phyloP scores from a whole-genome alignment of 1,140 invertebrate genomes.

The Rhopalosiphum padi region DNA sequence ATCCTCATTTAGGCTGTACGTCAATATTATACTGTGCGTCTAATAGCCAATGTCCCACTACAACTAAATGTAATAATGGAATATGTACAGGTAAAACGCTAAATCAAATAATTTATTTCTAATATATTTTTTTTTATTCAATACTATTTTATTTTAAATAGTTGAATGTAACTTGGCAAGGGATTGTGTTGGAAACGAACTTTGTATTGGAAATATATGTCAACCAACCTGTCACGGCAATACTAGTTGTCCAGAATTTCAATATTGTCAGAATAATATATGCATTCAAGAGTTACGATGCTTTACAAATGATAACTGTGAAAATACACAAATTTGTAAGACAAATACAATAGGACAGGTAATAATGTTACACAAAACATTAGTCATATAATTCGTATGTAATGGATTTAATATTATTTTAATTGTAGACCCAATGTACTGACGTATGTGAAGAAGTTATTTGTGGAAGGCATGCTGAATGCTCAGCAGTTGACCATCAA shows the following conservation, averaged over 20 bases:
- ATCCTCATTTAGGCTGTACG: conserved; percentile 69
- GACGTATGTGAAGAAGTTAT: conserved; percentile 79
- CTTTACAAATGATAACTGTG: conserved; percentile 74
- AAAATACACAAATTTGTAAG: conserved; percentile 72
- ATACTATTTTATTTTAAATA: conserved; percentile 61
- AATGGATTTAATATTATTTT: neutral
- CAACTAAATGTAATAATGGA: conserved; percentile 80
- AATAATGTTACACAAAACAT: conserved; percentile 14
- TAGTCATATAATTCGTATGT: neutral
- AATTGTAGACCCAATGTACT: conserved; percentile 66
- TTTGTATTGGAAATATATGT: conserved; percentile 81
- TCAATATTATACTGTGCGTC: conserved; percentile 61
- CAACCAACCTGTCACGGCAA: conserved; percentile 80
- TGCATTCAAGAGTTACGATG: conserved; percentile 83
- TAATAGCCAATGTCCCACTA: conserved; percentile 82
- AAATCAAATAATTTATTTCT: neutral
- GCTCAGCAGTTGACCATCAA: conserved; percentile 75
- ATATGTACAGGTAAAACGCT: conserved; percentile 74
- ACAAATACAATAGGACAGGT: conserved; percentile 72
- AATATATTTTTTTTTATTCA: neutral
- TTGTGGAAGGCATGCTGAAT: conserved; percentile 69
- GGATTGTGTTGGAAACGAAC: conserved; percentile 81
- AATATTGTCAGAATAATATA: conserved; percentile 82
- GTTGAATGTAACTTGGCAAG: conserved; percentile 77
- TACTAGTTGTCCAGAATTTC: conserved; percentile 78